Percentiles rank a stretch among this genome's conserved stretches.
phyloP scores from a whole-genome alignment of 2,113 vertebrate species.

The Chinchilla lanigera region DNA sequence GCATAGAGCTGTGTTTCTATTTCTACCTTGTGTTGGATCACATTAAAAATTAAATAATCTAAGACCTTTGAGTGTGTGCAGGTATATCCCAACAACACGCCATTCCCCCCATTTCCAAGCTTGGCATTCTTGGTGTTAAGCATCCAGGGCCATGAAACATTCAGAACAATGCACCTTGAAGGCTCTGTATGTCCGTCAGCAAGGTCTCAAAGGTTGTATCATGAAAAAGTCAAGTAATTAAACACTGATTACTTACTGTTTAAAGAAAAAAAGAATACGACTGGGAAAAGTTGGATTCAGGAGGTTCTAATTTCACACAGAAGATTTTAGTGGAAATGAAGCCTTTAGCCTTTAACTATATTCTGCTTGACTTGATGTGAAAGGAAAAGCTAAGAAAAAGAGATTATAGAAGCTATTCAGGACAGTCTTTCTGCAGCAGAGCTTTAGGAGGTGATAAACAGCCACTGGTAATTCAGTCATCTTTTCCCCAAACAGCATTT shows the following conservation, averaged over 20 bases:
- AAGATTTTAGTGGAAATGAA: conserved; percentile 85
- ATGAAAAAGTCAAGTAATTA: conserved; percentile 86
- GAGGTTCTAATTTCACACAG: conserved; percentile 83
- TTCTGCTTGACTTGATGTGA: conserved; percentile 86
- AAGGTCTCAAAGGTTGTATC: conserved; percentile 81
- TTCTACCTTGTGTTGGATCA: background rate
- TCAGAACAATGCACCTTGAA: conserved; percentile 63
- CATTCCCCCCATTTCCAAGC: background rate
- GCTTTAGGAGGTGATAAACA: conserved; percentile 83
- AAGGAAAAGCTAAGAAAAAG: conserved; percentile 83
- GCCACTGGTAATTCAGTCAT: conserved; percentile 82
- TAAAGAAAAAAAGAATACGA: background rate
- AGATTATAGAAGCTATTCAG: conserved; percentile 84
- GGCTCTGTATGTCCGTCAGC: conserved; percentile 73
- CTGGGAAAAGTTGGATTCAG: conserved; percentile 81
- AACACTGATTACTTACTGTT: conserved; percentile 82
- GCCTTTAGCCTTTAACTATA: conserved; percentile 85
- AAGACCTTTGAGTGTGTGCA: background rate
- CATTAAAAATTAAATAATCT: background rate
- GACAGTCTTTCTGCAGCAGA: conserved; percentile 76
- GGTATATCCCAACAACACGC: background rate
- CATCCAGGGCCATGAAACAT: conserved; percentile 25
- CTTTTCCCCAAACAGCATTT: conserved; percentile 81
- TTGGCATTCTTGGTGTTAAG: conserved; percentile 51
- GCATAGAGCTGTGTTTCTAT: background rate